Percentiles rank a stretch among this genome's conserved stretches.
Conservation (phyloP, 1,140 invertebrate genomes). For the Drosophila pectinifera region DNA sequence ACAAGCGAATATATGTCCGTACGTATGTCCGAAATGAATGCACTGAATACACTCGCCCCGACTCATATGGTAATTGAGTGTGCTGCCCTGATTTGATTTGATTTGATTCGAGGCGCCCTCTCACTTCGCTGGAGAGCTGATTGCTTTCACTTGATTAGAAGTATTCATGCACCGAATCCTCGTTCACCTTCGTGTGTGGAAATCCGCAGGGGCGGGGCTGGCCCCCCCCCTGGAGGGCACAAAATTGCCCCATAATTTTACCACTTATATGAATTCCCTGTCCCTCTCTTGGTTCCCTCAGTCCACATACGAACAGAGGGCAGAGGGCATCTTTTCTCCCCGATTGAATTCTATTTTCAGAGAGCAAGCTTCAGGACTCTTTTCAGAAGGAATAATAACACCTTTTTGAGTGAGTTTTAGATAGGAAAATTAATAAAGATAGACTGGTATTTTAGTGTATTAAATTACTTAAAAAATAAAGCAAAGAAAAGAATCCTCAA, state of each 20-base stretch:
- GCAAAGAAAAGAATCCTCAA: not conserved
- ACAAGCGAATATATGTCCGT: not conserved
- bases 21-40: constrained; percentile 22
- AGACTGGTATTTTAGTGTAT: not conserved
- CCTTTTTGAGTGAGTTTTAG: too few relatives aligned
- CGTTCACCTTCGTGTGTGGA: constrained; percentile 5
- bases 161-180: constrained; percentile 34
- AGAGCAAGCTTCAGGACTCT: not conserved
- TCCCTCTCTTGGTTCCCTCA: not conserved
- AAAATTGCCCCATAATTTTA: constrained; percentile 15
- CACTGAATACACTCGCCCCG: constrained; percentile 29
- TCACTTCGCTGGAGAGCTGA: constrained; percentile 34
- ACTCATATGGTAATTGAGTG: constrained; percentile 49
- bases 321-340: not conserved
- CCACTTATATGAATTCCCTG: constrained; percentile 1
- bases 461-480: not conserved
- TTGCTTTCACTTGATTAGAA: constrained; percentile 44
- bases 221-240: too few relatives aligned
- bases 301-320: too few relatives aligned
- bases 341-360: not conserved
- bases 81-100: constrained; percentile 38
- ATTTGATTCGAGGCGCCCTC: constrained; percentile 17
- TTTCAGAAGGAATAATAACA: not conserved
- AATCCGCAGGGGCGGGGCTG: not conserved
- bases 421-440: too few relatives aligned